These are phyloP conservation scores for Melanostoma scalare DNA, from an alignment of 2,888 invertebrate genomes.

Conservation along the genomic window DNA sequence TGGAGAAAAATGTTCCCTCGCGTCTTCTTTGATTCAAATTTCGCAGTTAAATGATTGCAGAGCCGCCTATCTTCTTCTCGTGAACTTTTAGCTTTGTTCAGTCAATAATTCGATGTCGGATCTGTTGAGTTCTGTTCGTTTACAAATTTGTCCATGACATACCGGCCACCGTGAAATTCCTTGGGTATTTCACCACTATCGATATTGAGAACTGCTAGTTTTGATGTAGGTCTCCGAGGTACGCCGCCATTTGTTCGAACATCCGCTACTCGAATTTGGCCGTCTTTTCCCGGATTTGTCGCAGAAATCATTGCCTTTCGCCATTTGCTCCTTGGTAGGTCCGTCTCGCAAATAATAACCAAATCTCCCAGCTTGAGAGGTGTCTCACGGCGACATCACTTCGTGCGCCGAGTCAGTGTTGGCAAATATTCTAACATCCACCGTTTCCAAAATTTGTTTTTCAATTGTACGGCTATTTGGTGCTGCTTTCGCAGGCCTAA, in stretches of 20 bases:
- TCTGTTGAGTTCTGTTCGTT: too few species aligned
- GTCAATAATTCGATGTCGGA: too few species aligned
- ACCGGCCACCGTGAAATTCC: constrained; percentile 1
- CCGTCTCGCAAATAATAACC: constrained; percentile 58
- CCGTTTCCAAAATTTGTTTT: constrained; percentile 51
- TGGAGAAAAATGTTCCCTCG: too few species aligned
- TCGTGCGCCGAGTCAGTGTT: constrained; percentile 46
- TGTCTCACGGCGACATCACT: constrained; percentile 46
- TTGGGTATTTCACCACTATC: constrained; percentile 6
- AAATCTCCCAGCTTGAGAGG: constrained; percentile 43
- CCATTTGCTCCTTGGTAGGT: constrained; percentile 48
- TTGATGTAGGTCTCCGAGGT: constrained; percentile 3
- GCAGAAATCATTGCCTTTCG: constrained; percentile 39
- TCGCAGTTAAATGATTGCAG: too few species aligned
- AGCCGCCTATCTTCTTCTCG: too few species aligned
- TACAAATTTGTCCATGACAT: background rate
- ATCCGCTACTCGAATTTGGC: constrained; percentile 40
- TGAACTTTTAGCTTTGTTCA: too few species aligned
- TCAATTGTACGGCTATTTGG: constrained; percentile 4
- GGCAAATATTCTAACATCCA: constrained; percentile 60
- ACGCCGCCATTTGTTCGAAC: constrained; percentile 9
- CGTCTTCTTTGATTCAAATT: too few species aligned
- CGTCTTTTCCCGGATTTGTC: constrained; percentile 37
- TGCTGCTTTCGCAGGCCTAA: constrained; percentile 6
- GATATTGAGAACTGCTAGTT: constrained; percentile 2